Conservation (phyloP, 2,113 vertebrate species). For the Megaceryle maxima region DNA sequence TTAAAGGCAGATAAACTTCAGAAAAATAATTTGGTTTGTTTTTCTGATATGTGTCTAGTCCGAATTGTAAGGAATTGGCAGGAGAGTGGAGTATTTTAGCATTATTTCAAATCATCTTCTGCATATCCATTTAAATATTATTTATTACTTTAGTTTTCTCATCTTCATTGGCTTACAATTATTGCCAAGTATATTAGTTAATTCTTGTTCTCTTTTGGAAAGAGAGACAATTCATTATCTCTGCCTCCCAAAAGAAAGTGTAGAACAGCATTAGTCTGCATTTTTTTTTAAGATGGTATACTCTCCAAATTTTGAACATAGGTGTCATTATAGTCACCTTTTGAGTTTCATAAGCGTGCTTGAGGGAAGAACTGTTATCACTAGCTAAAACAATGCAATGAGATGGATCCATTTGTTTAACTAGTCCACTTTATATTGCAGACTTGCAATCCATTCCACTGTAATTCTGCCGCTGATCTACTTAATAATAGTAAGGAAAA, state of each 20-base stretch:
- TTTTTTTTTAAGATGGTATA: not conserved
- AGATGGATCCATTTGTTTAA: constrained; percentile 23
- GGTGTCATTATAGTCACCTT: not conserved
- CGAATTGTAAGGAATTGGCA: not conserved
- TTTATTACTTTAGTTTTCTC: not conserved
- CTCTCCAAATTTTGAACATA: not conserved
- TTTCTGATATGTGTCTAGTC: not conserved
- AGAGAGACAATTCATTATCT: not conserved
- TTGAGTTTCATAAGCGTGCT: not conserved
- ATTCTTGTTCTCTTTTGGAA: not conserved
- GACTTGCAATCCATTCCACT: constrained; percentile 89
- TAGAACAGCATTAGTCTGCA: not conserved
- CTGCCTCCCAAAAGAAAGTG: not conserved
- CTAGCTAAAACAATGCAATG: not conserved
- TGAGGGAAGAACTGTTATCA: not conserved
- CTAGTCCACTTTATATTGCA: constrained; percentile 61
- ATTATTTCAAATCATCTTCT: not conserved
- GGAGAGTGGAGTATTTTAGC: not conserved
- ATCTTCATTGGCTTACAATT: not conserved
- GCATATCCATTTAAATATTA: not conserved
- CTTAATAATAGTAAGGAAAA: constrained; percentile 91
- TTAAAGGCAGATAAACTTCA: not conserved
- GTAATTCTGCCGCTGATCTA: constrained; percentile 91
- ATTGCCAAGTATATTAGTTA: not conserved
- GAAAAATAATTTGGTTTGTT: not conserved